These are phyloP conservation scores for Strigops habroptila DNA, from an alignment of 2,113 vertebrate species.

Conservation along the genomic window DNA sequence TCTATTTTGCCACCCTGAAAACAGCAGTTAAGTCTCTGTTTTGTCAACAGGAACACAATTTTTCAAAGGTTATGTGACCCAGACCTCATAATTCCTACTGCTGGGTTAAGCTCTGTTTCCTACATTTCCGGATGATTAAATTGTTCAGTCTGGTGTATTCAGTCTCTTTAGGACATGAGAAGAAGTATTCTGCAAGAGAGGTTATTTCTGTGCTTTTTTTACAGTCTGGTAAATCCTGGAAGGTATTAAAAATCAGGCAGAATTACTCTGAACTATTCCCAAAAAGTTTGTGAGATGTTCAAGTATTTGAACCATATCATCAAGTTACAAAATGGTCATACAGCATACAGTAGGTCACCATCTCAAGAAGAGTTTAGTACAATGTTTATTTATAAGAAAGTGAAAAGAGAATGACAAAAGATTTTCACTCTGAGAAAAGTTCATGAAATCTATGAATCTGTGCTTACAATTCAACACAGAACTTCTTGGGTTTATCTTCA, in stretches of 20 bases:
- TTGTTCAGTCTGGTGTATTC: neutral
- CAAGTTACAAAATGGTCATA: neutral
- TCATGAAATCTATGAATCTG: neutral
- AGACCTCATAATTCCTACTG: neutral
- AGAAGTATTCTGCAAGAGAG: neutral
- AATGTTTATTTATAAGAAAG: neutral
- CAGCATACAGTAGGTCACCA: neutral
- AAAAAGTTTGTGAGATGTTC: neutral
- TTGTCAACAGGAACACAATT: constrained; percentile 23
- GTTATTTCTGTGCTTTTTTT: neutral
- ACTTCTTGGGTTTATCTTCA: neutral
- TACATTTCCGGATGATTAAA: constrained; percentile 38
- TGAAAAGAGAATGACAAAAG: neutral
- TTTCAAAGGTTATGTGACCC: neutral
- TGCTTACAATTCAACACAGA: neutral
- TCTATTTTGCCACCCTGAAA: neutral
- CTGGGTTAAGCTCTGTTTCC: neutral
- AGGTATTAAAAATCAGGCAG: neutral
- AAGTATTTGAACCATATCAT: neutral
- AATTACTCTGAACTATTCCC: neutral
- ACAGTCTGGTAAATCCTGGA: neutral
- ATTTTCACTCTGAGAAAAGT: neutral
- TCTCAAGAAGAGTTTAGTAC: neutral
- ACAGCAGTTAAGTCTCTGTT: neutral
- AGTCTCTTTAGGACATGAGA: neutral